A percentile compares a stretch with the other conserved stretches of the same genome.
Conservation (phyloP, 2,113 vertebrate species). For the Heterochromis multidens region DNA sequence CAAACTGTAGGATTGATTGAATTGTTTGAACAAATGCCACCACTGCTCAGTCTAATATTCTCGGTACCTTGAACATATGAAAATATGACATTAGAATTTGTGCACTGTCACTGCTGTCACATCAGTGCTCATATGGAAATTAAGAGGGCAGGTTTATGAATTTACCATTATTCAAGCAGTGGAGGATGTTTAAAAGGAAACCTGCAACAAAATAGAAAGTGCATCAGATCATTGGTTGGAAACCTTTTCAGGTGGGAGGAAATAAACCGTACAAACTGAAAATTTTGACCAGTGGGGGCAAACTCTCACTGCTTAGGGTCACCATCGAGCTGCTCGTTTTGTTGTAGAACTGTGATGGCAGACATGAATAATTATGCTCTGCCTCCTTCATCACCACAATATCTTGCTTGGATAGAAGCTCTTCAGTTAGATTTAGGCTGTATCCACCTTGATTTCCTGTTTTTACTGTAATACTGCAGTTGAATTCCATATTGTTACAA, state of each 20-base stretch:
- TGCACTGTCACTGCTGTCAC: not conserved
- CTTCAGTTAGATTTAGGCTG: fast-evolving
- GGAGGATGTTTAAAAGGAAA: not conserved
- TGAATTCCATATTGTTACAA: fast-evolving
- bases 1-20: fast-evolving
- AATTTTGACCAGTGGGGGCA: slow-evolving; percentile 8
- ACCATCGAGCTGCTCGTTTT: not conserved
- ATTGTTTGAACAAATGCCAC: fast-evolving
- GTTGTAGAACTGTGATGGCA: not conserved
- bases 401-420: not conserved
- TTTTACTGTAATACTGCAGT: fast-evolving
- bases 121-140: not conserved
- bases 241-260: not conserved
- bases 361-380: fast-evolving
- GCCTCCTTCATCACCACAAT: not conserved
- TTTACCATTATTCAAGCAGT: not conserved
- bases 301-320: not conserved
- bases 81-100: not conserved
- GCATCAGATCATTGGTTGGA: not conserved
- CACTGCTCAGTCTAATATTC: not conserved
- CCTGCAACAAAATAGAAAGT: not conserved
- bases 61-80: not conserved
- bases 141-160: not conserved
- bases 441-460: fast-evolving
- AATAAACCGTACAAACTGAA: not conserved